Evolutionary conservation across 2,797 vertebrate species (phyloP), one percentile per base, ranked within the genome.

Genomic region (Bothrops alternatus): DNA sequence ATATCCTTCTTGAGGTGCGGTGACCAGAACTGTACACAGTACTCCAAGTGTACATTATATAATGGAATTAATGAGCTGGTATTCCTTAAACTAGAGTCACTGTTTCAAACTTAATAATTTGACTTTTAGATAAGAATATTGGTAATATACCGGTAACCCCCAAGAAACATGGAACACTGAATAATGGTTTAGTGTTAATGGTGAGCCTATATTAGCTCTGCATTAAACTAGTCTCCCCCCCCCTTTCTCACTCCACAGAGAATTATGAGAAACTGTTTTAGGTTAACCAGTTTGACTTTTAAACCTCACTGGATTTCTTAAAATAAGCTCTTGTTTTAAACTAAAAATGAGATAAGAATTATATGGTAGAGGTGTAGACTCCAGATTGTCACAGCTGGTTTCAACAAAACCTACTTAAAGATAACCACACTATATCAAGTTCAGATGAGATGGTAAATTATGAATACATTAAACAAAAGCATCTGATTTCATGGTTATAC

Each of bases 51-150:
- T n/a, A n/a, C n/a, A 96, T 87, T 93, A 65, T 20, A 96, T 73
- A 95, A 95, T 94, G 94, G 1, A 93, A 94, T 13, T 91, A 86
- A 96, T 91, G 53, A 61, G 89, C 0, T 32, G 82, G 11, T 55
- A 92, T 94, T 93, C 91, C 11, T 53, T 26, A 57, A 55, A 37
- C 10, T 25, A 3, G 37, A 32, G 50, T 10, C 11, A 65, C 55
- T 57, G 0, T 85, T 91, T 86, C 88, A 61, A 95, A 91, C 90
- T 2, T 32, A 91, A 93, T 57, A 89, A 60, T 85, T 91, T 63
- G 26, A 16, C 37, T n/a, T 26, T 60, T 10, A 25, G 5, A 10
- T 26, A 20, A 90, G 78, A 78, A 10, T 47, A 32, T 37, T 42
- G 42, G 16, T 47, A 55, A 6, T 12, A 60, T 3, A n/a, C n/a